phyloP scores from a whole-genome alignment of 2,888 invertebrate genomes.

The Nudaria mundana region DNA sequence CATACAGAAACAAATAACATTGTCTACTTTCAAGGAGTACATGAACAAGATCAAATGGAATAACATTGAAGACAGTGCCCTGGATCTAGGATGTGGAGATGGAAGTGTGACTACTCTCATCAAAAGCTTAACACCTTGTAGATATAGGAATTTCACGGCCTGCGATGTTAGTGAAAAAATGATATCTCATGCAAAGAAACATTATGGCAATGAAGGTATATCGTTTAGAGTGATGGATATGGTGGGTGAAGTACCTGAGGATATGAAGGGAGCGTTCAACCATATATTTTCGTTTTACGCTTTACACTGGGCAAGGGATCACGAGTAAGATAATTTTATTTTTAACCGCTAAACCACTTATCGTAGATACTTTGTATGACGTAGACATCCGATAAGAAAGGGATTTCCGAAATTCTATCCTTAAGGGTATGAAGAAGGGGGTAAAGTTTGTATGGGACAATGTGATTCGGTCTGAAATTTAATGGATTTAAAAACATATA shows the following conservation, averaged over 20 bases:
- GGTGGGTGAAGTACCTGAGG: conserved; percentile 24
- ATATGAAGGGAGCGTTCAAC: conserved; percentile 22
- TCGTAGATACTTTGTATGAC: too few species aligned
- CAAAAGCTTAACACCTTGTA: conserved; percentile 79
- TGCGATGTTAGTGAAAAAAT: conserved; percentile 86
- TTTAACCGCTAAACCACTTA: too few species aligned
- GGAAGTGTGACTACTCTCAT: conserved; percentile 83
- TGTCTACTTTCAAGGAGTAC: conserved; percentile 79
- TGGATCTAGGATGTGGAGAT: conserved; percentile 85
- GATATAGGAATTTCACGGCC: conserved; percentile 77
- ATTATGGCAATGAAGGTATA: conserved; percentile 61
- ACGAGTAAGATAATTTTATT: conserved; percentile 20
- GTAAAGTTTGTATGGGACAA: too few species aligned
- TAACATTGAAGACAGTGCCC: conserved; percentile 55
- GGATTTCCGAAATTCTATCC: too few species aligned
- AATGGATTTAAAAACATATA: too few species aligned
- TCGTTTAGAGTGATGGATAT: conserved; percentile 25
- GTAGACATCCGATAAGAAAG: too few species aligned
- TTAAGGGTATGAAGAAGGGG: too few species aligned
- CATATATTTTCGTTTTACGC: conserved; percentile 32
- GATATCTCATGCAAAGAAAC: conserved; percentile 82
- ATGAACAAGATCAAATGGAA: conserved; percentile 79
- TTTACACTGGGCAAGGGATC: conserved; percentile 28
- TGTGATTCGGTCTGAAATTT: too few species aligned
- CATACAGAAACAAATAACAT: conserved; percentile 79